phyloP scores from a whole-genome alignment of 2,113 vertebrate species.

The Argyrosomus japonicus region DNA sequence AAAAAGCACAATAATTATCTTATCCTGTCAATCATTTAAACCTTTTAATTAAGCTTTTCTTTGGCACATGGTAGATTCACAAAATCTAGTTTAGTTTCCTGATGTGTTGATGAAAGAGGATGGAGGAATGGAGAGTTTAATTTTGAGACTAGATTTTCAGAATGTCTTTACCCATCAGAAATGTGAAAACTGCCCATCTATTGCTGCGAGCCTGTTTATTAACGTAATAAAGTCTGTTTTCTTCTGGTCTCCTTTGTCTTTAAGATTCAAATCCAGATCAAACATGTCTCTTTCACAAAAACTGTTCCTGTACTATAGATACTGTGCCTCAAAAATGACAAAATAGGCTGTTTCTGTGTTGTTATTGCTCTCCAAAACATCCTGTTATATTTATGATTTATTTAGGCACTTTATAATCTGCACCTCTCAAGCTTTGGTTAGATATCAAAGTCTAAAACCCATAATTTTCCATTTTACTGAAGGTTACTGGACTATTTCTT shows the following conservation, averaged over 20 bases:
- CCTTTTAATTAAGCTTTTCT: constrained; percentile 21
- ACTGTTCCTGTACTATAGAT: neutral
- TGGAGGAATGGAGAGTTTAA: neutral
- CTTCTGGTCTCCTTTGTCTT: neutral
- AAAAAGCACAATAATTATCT: constrained; percentile 24
- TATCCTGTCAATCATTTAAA: constrained; percentile 24
- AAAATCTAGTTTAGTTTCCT: neutral
- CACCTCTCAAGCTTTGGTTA: neutral
- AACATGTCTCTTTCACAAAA: too few relatives aligned
- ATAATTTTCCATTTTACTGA: neutral
- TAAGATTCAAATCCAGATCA: neutral
- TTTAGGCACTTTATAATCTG: neutral
- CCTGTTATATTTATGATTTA: neutral
- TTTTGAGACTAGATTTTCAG: neutral
- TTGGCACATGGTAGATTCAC: neutral
- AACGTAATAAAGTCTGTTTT: neutral
- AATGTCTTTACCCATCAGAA: neutral
- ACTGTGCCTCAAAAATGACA: too few relatives aligned
- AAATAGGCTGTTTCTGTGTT: neutral
- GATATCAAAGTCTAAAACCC: neutral
- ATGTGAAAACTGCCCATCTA: neutral
- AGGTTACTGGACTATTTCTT: neutral
- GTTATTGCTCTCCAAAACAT: neutral
- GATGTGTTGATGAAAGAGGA: neutral
- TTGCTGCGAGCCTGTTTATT: neutral